Evolutionary conservation across 2,888 invertebrate genomes (phyloP), one percentile per base, ranked within the genome.

Genomic region (Eupithecia subfuscata): DNA sequence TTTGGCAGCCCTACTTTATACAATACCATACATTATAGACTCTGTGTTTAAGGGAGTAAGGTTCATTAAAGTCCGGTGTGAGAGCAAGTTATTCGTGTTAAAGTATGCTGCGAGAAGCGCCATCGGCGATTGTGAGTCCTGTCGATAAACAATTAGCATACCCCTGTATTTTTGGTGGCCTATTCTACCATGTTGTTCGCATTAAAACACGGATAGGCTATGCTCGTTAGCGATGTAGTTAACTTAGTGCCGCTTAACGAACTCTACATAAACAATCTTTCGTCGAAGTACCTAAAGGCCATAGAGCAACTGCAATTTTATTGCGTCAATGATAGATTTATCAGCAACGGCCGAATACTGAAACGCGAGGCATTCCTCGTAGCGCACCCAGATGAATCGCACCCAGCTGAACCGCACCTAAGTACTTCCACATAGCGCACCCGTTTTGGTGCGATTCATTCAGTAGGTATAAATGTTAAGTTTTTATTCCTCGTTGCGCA

Each of bases 71-170:
- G 22, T 25, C 14, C 60, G 6, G 60, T 60, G 56, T 22, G 11
- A 25, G 25, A 25, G 25, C 12, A 60, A 60, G 25, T 60, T 60
- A 22, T 12, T 56, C 52, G 52, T 11, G n/a, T 52, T 52, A 22
- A 9, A 52, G 56, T 22, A 56, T 60, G 97, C 97, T 82, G 97
- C 97, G 90, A 97, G 93, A 79, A 97, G 95, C 78, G 97, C 97
- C 85, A 97, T 94, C 76, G 97, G 97, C 84, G 97, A 97, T 84
- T 97, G 96, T 80, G 95, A 92, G 82, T 87, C 86, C 95, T 95
- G 82, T 0, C 80, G 83, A 77, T 60, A 25, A 12, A 56, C 11
- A 16, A 8, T 52, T n/a, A 22, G 22, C 22, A 25, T 25, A 60
- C 9, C 14, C 12, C 9, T 14, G 60, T 56, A 25, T 12, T 22